phyloP scores from a whole-genome alignment of 2,113 vertebrate species.

The Pangasianodon gigas region DNA sequence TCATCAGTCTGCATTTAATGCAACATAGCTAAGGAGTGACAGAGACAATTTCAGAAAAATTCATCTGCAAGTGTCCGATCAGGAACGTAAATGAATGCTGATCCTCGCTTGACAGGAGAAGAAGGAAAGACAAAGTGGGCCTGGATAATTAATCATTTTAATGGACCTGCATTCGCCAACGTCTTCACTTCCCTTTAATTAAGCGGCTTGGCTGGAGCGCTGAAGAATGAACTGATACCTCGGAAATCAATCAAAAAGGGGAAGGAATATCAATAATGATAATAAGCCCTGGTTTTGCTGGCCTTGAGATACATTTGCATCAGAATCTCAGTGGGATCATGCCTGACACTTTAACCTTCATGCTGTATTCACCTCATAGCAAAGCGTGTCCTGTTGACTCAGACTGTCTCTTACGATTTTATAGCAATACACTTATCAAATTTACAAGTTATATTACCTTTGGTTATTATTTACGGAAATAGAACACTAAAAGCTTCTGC shows the following conservation, averaged over 20 bases:
- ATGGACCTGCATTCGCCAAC: neutral
- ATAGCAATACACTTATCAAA: neutral
- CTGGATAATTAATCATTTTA: neutral
- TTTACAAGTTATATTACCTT: neutral
- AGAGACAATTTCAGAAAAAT: neutral
- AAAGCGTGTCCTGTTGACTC: neutral
- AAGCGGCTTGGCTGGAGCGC: neutral
- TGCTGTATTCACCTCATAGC: neutral
- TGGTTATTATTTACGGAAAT: neutral
- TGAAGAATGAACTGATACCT: neutral
- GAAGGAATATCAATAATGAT: neutral
- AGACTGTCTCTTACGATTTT: neutral
- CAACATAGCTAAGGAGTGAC: neutral
- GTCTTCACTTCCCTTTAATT: conserved; percentile 17
- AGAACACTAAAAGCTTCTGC: neutral
- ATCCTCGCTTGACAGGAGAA: neutral
- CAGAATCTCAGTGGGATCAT: neutral
- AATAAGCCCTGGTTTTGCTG: neutral
- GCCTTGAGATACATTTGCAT: neutral
- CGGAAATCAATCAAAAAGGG: neutral
- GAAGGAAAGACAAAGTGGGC: neutral
- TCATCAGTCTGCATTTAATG: neutral
- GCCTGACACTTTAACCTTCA: neutral
- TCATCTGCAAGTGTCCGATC: neutral
- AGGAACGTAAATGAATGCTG: neutral